Base-by-base conservation (phyloP, 2,888 invertebrate species). In the Cephus nigrinus region DNA sequence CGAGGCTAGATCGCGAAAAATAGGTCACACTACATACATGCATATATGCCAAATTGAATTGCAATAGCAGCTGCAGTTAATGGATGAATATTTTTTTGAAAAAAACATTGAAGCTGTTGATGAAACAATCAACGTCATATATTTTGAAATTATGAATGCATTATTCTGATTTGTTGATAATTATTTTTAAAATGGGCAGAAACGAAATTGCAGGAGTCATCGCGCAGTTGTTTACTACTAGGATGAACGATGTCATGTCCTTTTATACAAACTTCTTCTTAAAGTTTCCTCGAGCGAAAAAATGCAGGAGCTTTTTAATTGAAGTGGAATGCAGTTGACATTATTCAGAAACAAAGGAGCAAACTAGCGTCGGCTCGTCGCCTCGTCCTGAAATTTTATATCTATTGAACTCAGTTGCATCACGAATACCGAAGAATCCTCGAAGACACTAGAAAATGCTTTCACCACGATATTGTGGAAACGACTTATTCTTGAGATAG, bases 271-370 rank as follows among this genome's bases (percentile, higher is more conserved):
- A 55, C 40, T 55, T 55, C 40, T 55, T 55, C 40, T 23, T 55
- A 5, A 32, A 71, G 15, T 71, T 31, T 15, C 9, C 31, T 71
- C 5, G 31, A 32, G 31, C 71, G 15, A 71, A 71, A 71, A 71
- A 30, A 71, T 71, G 31, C 71, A 71, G 31, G 71, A 71, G 31
- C 71, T 31, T 71, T 71, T 71, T 71, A 71, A 71, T 71, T 30
- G 32, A 71, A 71, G 32, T 31, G 31, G 71, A 71, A 71, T 71
- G 71, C 71, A 71, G 71, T 71, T 71, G 71, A 71, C 71, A 32
- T 30, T 71, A 30, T 71, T 71, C 71, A 71, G 71, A 32, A 71
- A 71, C 71, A 32, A 71, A 30, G 71, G 71, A 71, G 71, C 71
- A 32, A 71, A 71, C 15, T 71, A 5, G 71, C 31, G 31, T 71